Percentiles rank a stretch among this genome's conserved stretches.
Conservation (phyloP, 2,113 vertebrate genomes). For the Papio anubis region DNA sequence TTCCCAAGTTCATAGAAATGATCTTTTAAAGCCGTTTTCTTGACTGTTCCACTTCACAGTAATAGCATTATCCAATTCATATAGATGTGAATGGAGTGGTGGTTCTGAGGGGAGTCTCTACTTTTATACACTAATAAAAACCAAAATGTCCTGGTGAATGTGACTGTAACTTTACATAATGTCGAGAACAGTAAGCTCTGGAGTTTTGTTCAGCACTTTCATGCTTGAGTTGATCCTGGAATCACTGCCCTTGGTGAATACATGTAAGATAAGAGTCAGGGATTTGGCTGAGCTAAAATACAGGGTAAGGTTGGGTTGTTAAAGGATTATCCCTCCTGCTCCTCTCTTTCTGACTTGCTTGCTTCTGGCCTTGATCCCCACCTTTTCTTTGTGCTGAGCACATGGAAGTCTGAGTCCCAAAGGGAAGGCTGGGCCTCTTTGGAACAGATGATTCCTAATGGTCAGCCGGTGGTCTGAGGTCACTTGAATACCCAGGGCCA, state of each 20-base stretch:
- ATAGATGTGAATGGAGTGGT: background rate
- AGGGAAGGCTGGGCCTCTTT: background rate
- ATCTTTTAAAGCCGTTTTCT: background rate
- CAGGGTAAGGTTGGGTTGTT: background rate
- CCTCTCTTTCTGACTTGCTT: background rate
- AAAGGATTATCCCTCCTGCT: too few relatives aligned
- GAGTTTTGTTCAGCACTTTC: background rate
- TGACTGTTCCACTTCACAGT: background rate
- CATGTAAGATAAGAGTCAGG: background rate
- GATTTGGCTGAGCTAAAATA: background rate
- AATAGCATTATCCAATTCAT: rapidly evolving
- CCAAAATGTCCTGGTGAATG: background rate
- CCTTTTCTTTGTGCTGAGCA: background rate
- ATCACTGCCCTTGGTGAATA: rapidly evolving
- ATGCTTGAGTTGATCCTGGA: background rate
- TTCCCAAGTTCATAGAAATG: background rate
- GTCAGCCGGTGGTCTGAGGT: background rate
- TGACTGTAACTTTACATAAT: background rate
- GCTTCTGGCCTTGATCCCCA: background rate
- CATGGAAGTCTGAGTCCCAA: rapidly evolving
- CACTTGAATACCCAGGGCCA: background rate
- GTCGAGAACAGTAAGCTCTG: background rate
- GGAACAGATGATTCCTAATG: background rate
- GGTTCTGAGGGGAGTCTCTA: background rate
- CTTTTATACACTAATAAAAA: background rate